Conservation (phyloP, 2,797 vertebrate genomes). For the Molossus alvarezi region DNA sequence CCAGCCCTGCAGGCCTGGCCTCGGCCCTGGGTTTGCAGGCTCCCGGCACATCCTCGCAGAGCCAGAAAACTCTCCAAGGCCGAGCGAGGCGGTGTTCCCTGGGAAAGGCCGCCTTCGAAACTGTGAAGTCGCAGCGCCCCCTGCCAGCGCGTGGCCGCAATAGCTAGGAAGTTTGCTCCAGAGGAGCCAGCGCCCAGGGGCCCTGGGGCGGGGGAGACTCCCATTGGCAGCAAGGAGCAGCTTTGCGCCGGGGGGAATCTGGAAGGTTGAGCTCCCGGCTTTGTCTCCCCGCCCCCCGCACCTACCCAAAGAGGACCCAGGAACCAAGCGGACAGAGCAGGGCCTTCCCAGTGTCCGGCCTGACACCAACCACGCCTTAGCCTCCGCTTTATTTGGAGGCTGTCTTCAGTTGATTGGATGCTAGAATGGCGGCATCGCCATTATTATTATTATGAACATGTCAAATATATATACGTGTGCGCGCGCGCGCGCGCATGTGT, state of each 20-base stretch:
- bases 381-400: background rate
- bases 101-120: slow-evolving; percentile 55
- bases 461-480: no score
- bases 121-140: slow-evolving; percentile 88
- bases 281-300: no score
- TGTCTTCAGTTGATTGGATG: background rate
- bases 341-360: background rate
- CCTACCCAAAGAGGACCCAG: background rate
- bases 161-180: background rate
- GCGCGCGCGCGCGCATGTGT: no score
- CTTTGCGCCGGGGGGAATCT: background rate
- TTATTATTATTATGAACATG: background rate
- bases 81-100: background rate
- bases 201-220: background rate
- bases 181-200: fast-evolving
- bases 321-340: background rate
- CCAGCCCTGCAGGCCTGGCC: background rate
- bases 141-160: slow-evolving; percentile 76
- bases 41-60: background rate
- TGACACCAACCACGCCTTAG: background rate
- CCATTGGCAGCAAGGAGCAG: background rate
- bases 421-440: background rate
- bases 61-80: background rate
- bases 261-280: background rate
- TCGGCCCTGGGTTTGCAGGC: background rate